phyloP scores from a whole-genome alignment of 2,113 vertebrate species.

The Psephotus haematonotus region DNA sequence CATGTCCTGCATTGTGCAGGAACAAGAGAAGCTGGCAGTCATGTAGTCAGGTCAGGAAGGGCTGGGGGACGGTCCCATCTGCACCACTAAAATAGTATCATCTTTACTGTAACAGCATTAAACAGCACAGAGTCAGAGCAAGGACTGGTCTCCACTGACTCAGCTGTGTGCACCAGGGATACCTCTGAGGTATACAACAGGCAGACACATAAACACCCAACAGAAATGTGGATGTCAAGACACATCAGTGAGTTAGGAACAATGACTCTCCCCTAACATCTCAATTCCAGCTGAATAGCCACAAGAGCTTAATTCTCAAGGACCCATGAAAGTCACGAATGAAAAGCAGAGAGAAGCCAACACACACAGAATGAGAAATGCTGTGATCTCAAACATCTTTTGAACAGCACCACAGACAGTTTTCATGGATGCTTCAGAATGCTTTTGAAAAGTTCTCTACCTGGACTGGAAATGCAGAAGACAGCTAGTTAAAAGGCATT shows the following conservation, averaged over 20 bases:
- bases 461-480: neutral
- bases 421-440: too few relatives aligned
- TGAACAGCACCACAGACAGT: neutral
- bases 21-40: neutral
- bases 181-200: neutral
- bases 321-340: neutral
- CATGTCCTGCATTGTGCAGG: neutral
- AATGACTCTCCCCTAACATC: neutral
- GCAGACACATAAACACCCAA: neutral
- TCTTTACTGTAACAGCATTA: neutral
- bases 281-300: neutral
- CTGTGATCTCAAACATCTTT: neutral
- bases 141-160: neutral
- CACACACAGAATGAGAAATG: neutral
- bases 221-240: neutral
- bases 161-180: neutral
- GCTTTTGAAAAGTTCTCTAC: neutral
- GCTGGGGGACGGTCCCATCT: neutral
- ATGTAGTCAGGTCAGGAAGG: neutral
- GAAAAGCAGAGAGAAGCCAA: neutral
- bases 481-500: neutral
- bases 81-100: neutral
- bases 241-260: neutral
- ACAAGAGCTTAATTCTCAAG: neutral
- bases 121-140: neutral